Base-by-base conservation (phyloP, 2,797 vertebrate genomes). In the Molossus molossus region DNA sequence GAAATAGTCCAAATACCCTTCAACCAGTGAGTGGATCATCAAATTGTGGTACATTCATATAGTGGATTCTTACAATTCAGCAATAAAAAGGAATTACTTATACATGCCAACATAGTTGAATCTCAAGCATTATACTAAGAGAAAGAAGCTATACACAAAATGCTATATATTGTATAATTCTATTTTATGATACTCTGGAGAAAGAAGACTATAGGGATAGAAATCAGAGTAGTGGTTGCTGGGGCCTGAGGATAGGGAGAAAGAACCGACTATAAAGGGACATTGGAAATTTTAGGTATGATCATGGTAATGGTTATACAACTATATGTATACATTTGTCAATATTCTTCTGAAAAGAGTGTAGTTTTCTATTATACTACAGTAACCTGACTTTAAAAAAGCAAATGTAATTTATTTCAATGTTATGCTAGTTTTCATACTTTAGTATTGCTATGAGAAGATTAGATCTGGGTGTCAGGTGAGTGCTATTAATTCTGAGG, bases 401-500 rank as follows among this genome's bases (percentile, higher is more conserved):
- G 29, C 45, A 83, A 89, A 37, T 37, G 3, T 70, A 92, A 87
- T 81, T 67, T 77, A 80, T 64, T 79, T 81, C 85, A 91, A 69
- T 89, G 72, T 70, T 60, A 73, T 20, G 13, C 18, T 79, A 85
- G 15, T 45, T 85, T 94, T 45, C 13, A 17, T 76, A 69, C 70
- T 91, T 86, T 45, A 75, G 37, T 91, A 45, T 87, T 75, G 18
- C 27, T 87, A 23, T 75, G 53, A 89, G 48, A 93, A 73, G 17
- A 55, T 79, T 91, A 45, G 45, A 9, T 87, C 94, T 96, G 62
- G 45, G 14, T 64, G 23, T 70, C 55, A 87, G 25, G 3, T 64
- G 29, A 95, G 45, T 15, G 5, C 8, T 81, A 10, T 86, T 62
- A 82, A 76, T 91, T 96, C 57, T 65, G 73, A 95, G 73, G 20